Evolutionary conservation across 2,888 invertebrate genomes (phyloP).

Genomic region (Allolobophora icterica): DNA sequence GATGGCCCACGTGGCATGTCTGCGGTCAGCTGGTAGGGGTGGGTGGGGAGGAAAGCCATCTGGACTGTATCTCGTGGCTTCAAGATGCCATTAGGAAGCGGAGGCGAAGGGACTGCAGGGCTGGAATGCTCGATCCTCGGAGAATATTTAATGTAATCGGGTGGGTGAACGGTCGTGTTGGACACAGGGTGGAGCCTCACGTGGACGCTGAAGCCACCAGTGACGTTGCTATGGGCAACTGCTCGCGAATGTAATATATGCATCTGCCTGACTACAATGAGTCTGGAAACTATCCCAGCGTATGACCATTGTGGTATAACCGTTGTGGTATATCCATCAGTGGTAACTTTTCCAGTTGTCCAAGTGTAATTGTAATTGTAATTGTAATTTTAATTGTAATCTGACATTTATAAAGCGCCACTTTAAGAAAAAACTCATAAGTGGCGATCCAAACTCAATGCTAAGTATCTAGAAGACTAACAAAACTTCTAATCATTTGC

Average conservation of each 20-base stretch:
- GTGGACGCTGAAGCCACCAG: background rate
- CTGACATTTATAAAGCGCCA: no score
- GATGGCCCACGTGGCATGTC: background rate
- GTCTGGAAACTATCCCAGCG: background rate
- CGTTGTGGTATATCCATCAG: background rate
- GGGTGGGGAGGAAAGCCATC: background rate
- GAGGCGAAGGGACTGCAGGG: background rate
- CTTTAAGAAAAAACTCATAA: no score
- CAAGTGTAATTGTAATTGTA: no score
- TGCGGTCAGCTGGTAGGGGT: background rate
- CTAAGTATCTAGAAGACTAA: no score
- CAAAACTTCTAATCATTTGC: background rate
- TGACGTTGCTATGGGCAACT: background rate
- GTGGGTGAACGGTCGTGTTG: no score
- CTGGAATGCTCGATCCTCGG: background rate
- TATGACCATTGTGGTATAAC: background rate
- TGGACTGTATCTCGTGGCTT: background rate
- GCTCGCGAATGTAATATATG: background rate
- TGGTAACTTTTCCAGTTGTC: background rate
- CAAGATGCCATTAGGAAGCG: background rate
- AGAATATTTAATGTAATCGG: conserved; percentile 5
- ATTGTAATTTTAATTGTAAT: no score
- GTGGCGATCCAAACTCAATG: no score
- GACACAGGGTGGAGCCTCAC: background rate
- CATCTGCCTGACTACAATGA: background rate